Base-by-base conservation (phyloP, 2,888 invertebrate genomes). In the Anorthoa munda region DNA sequence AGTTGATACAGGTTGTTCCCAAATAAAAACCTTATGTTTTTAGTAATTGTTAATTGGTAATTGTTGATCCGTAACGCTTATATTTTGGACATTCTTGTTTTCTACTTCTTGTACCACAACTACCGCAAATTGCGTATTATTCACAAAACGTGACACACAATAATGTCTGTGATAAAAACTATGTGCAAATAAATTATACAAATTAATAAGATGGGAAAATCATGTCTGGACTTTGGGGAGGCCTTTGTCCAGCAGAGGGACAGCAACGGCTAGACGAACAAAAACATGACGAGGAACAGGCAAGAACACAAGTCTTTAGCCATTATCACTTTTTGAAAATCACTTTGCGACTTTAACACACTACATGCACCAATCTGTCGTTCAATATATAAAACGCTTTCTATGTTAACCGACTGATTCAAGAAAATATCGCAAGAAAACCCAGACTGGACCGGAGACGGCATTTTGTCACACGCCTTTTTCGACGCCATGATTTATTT, bases 401-500 rank as follows among this genome's bases (percentile, higher is more conserved):
- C 17, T n/a, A 45, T 50, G 11, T 31, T 55, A 12, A 15, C 53
- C 1, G 51, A 53, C 75, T 50, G 21, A 5, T 26, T 67, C n/a
- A 50, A 1, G 13, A 21, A 68, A 55, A 21, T 45, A 9, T 69
- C n/a, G 12, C 50, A 45, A 77, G 18, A 77, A 77, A 60, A 45
- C 4, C 2, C 13, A 45, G 21, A 39, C 58, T 31, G 15, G 7
- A 59, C 21, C 21, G 3, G 0, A 45, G 39, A 53, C 59, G 60
- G 59, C 15, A 68, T 77, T 75, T 50, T 69, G 53, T 69, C 53
- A 45, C 21, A 55, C 4, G 13, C 21, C 53, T 55, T 55, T 60
- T 77, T 55, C n/a, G 11, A 2, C 46, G 9, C 21, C 18, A 53
- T 59, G 39, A 53, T 76, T 75, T 50, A 68, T 50, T 74, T 69